phyloP scores from a whole-genome alignment of 2,888 invertebrate species.

The Coleophora deauratella region DNA sequence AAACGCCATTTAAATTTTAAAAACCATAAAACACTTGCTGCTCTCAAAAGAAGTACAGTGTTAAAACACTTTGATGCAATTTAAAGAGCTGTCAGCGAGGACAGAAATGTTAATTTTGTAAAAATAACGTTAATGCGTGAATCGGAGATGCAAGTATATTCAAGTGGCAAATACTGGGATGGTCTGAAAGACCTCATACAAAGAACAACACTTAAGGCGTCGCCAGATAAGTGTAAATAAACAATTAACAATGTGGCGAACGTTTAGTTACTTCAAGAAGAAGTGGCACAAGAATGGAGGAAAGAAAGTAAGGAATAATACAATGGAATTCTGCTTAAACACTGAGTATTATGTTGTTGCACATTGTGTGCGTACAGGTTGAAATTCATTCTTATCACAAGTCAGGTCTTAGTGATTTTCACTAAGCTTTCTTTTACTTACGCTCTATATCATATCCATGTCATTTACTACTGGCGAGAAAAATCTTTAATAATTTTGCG shows the following conservation, averaged over 20 bases:
- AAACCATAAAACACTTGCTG: conserved; percentile 16
- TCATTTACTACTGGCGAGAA: too few relatives aligned
- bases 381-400: too few relatives aligned
- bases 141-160: conserved; percentile 9
- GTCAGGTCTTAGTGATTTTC: too few relatives aligned
- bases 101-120: conserved; percentile 10
- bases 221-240: conserved; percentile 25
- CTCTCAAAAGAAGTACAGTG: not conserved
- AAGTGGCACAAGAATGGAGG: not conserved
- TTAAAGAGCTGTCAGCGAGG: conserved; percentile 7
- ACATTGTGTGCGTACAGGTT: too few relatives aligned
- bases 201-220: conserved; percentile 34
- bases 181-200: conserved; percentile 23
- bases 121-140: conserved; percentile 2
- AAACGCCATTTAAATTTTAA: conserved; percentile 37
- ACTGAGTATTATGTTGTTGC: too few relatives aligned
- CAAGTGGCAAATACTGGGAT: conserved; percentile 32
- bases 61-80: conserved; percentile 2
- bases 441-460: too few relatives aligned
- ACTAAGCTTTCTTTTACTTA: too few relatives aligned
- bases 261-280: conserved; percentile 17
- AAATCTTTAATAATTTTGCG: too few relatives aligned
- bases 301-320: not conserved
- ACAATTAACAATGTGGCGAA: conserved; percentile 24
- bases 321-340: not conserved